Base-by-base conservation (phyloP, 2,888 invertebrate genomes). In the Apotomis turbidana region DNA sequence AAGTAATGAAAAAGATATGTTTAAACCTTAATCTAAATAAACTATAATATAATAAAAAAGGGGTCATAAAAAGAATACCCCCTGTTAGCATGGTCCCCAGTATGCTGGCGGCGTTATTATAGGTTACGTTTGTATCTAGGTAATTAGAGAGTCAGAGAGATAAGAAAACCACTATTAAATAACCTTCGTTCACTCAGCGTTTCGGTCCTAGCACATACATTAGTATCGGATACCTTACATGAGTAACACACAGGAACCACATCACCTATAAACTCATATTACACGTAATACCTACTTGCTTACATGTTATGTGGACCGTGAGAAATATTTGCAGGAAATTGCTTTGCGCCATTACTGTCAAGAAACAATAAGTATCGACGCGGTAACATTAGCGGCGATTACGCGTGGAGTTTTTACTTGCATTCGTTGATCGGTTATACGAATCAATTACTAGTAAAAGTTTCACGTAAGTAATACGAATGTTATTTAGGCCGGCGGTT, bases 271-370 rank as follows among this genome's bases (percentile, higher is more conserved):
- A 68, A 70, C 49, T 51, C 73, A 49, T 61, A 57, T 72, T 72
- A 68, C 62, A 72, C 68, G 72, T 72, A 72, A 68, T 66, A 66
- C 55, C 46, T 68, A 58, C 52, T 68, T 57, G 13, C 60, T 61
- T 63, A 58, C 68, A 62, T 79, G 76, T 80, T 77, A 81, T 83
- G 82, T 83, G 78, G 81, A 88, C 85, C 91, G 91, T 92, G 92
- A 89, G 92, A 92, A 91, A 87, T 84, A 83, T 83, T 87, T 81
- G 85, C 81, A 84, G 83, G 81, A 83, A 87, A 87, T 87, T 85
- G 88, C 87, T 90, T 87, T 88, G 87, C 85, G 85, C 85, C 83
- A 86, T 89, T 88, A 88, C 81, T 83, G 86, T 90, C 90, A 82
- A 89, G 83, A 86, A 84, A 85, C 84, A 87, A 84, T 86, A 82